A percentile compares a stretch with the other conserved stretches of the same genome.
Evolutionary conservation across 2,113 vertebrate genomes (phyloP).

Genomic region (Melospiza georgiana): DNA sequence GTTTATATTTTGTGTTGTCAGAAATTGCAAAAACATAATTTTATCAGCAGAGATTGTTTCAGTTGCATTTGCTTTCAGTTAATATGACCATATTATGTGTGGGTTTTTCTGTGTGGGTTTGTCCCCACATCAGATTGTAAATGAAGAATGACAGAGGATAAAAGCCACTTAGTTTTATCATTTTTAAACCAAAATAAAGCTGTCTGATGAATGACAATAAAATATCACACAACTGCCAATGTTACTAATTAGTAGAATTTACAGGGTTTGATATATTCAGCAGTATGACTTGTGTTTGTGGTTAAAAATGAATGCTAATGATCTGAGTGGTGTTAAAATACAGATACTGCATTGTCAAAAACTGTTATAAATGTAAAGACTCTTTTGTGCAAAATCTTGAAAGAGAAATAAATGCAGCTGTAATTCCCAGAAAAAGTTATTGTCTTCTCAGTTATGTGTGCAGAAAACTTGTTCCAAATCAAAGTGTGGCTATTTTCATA

Average conservation of each 20-base stretch:
- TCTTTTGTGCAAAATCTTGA: constrained; percentile 16
- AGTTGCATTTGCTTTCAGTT: constrained; percentile 19
- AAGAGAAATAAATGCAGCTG: not conserved
- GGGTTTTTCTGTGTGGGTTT: constrained; percentile 36
- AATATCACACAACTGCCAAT: constrained; percentile 21
- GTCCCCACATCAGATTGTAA: constrained; percentile 26
- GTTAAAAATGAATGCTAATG: constrained; percentile 51
- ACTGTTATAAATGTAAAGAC: constrained; percentile 1
- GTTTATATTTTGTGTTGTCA: not conserved
- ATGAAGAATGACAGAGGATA: constrained; percentile 32
- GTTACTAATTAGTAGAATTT: constrained; percentile 63
- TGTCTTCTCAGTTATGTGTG: not conserved
- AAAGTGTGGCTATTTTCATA: not conserved
- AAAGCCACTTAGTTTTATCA: not conserved
- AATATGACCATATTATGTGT: constrained; percentile 35
- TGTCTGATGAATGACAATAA: constrained; percentile 58
- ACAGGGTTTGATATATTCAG: constrained; percentile 46
- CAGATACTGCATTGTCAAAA: constrained; percentile 56
- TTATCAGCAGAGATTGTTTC: not conserved
- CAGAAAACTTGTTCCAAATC: not conserved
- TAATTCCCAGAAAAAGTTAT: not conserved
- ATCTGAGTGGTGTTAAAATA: constrained; percentile 2
- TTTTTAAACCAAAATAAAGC: constrained; percentile 59
- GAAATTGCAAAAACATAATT: not conserved
- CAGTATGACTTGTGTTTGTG: constrained; percentile 40